phyloP scores from a whole-genome alignment of 2,113 vertebrate genomes.

The Seriola dumerili region DNA sequence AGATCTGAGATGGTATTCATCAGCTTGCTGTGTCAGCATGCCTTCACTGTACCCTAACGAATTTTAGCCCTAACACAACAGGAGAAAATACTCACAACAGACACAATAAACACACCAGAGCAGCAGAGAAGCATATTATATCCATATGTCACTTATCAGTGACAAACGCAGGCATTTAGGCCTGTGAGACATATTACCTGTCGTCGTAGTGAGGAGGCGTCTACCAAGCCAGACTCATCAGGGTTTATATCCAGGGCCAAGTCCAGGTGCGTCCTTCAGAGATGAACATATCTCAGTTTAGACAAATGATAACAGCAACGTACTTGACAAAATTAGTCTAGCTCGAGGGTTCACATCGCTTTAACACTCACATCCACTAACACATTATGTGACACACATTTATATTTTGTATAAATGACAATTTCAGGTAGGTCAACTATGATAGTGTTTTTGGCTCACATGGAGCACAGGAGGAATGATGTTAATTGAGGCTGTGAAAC shows the following conservation, averaged over 20 bases:
- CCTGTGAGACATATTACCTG: slow-evolving; percentile 85
- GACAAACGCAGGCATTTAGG: neutral
- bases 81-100: neutral
- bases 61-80: neutral
- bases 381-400: no score
- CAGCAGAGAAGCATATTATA: neutral
- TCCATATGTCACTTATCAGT: neutral
- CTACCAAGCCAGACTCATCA: slow-evolving; percentile 90
- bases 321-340: neutral
- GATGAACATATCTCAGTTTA: slow-evolving; percentile 8
- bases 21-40: neutral
- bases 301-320: neutral
- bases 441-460: no score
- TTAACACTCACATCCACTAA: no score
- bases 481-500: no score
- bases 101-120: neutral
- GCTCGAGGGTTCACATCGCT: neutral
- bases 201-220: slow-evolving; percentile 92
- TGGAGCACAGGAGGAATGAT: no score
- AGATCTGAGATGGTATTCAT: neutral
- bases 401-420: no score
- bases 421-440: no score
- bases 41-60: neutral
- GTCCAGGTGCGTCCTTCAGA: slow-evolving; percentile 87
- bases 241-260: slow-evolving; percentile 86